Conservation (phyloP, 2,797 vertebrate species). For the Microctenopoma stevenorrisi region DNA sequence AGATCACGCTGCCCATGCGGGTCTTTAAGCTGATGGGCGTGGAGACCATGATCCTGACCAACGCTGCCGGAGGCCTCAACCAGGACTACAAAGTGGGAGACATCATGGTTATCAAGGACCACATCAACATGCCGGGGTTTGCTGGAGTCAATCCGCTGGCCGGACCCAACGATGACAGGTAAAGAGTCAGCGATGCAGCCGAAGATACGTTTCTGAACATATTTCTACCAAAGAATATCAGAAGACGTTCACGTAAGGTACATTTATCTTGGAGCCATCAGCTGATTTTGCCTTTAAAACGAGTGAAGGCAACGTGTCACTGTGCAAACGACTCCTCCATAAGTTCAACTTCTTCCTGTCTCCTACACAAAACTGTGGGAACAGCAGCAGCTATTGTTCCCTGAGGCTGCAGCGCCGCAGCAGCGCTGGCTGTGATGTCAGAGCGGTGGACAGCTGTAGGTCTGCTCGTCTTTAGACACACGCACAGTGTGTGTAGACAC, state of each 20-base stretch:
- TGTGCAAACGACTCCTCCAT: background rate
- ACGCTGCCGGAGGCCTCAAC: constrained; percentile 92
- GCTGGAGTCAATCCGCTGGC: constrained; percentile 86
- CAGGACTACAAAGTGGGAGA: constrained; percentile 90
- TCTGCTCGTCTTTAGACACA: background rate
- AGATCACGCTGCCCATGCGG: constrained; percentile 91
- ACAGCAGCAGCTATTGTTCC: constrained; percentile 19
- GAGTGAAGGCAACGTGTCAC: too few species aligned
- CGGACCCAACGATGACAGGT: constrained; percentile 90
- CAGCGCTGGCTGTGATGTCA: too few species aligned
- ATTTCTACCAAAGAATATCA: too few species aligned
- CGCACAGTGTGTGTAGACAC: background rate
- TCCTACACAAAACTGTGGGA: constrained; percentile 10
- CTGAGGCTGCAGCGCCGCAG: background rate
- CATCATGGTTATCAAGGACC: constrained; percentile 92
- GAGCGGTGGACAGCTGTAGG: background rate
- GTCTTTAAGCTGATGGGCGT: constrained; percentile 90
- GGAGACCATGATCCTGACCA: constrained; percentile 89
- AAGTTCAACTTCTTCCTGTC: background rate
- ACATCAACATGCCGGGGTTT: constrained; percentile 91
- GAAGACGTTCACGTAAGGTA: too few species aligned
- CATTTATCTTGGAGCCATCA: too few species aligned
- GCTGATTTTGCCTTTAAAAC: background rate
- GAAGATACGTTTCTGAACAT: too few species aligned
- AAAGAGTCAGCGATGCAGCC: background rate